These are phyloP conservation scores for Drosophila hydei DNA, from an alignment of 1,140 invertebrate species.

Conservation along the genomic window DNA sequence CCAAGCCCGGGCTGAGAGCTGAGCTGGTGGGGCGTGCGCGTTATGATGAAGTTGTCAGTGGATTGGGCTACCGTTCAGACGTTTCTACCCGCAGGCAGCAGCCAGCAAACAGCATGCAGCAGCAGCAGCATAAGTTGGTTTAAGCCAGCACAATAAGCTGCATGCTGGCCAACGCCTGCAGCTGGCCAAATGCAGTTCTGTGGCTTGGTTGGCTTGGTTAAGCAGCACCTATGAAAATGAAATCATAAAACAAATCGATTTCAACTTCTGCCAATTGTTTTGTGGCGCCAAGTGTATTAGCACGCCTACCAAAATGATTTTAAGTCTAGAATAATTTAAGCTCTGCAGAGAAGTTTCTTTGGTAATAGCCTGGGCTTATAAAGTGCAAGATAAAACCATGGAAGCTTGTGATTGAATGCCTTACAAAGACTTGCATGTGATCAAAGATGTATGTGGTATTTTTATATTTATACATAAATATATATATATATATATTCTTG, in stretches of 20 bases:
- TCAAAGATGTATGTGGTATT: no score
- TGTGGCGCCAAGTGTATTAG: constrained; percentile 15
- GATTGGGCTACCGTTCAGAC: constrained; percentile 61
- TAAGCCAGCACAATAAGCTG: constrained; percentile 35
- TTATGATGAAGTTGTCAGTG: constrained; percentile 82
- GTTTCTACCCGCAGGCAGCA: constrained; percentile 13
- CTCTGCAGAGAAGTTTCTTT: neutral
- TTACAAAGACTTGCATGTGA: no score
- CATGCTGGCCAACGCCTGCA: constrained; percentile 39
- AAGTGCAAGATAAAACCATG: no score
- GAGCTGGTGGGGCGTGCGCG: constrained; percentile 45
- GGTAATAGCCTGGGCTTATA: no score
- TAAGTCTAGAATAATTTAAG: neutral
- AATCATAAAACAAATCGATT: constrained; percentile 18
- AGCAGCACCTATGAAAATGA: constrained; percentile 8
- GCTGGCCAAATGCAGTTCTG: neutral
- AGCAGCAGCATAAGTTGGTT: constrained; percentile 47
- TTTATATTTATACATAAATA: no score
- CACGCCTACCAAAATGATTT: neutral
- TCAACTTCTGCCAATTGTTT: neutral
- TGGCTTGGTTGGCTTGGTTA: constrained; percentile 22
- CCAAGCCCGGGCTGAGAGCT: neutral
- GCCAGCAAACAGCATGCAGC: neutral
- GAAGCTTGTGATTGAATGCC: no score
- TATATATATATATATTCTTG: no score